Base-by-base conservation (phyloP, 2,797 vertebrate species). In the Falco cherrug region DNA sequence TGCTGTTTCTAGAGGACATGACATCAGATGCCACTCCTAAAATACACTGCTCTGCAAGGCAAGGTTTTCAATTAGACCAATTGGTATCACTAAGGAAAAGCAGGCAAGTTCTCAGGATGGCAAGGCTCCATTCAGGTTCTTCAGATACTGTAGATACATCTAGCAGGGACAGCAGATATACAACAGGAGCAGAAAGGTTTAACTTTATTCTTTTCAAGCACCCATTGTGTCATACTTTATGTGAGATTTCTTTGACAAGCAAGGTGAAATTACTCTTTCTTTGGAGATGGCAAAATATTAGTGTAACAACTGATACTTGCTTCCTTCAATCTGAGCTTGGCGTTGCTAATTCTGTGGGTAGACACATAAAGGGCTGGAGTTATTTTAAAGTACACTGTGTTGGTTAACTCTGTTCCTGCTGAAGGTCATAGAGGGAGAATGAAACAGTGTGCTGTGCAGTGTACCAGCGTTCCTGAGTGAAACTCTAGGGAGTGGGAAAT, bases 381-480 rank as follows among this genome's bases (percentile, higher is more conserved):
- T 87, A 41, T 53, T 90, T 54, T 56, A 11, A 85, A 80, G 33
- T 39, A 31, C 13, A 35, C 3, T 19, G n/a, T 2, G 0, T 33
- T 69, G 35, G 18, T 84, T 47, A 85, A 74, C n/a, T 93, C 35
- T 73, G 25, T 61, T 89, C 29, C 39, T 56, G 10, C n/a, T 85
- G 50, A 84, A 91, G 71, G 82, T 78, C 77, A 16, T 11, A 20
- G 35, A 73, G n/a, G 37, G 33, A 93, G 39, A 79, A 87, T 6
- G 29, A 78, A 68, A 29, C 21, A 18, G 19, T 28, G 21, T 68
- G 50, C 60, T 77, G 21, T 77, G 41, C 48, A 35, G 10, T 22
- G 29, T 31, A 14, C 19, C 0, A 0, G 7, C 3, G 2, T 18
- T 77, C n/a, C n/a, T 11, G 16, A 79, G 71, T 61, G 43, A 69